Percentiles rank a stretch among this genome's conserved stretches.
phyloP scores from a whole-genome alignment of 2,888 invertebrate genomes.

The Barypeithes pellucidus region DNA sequence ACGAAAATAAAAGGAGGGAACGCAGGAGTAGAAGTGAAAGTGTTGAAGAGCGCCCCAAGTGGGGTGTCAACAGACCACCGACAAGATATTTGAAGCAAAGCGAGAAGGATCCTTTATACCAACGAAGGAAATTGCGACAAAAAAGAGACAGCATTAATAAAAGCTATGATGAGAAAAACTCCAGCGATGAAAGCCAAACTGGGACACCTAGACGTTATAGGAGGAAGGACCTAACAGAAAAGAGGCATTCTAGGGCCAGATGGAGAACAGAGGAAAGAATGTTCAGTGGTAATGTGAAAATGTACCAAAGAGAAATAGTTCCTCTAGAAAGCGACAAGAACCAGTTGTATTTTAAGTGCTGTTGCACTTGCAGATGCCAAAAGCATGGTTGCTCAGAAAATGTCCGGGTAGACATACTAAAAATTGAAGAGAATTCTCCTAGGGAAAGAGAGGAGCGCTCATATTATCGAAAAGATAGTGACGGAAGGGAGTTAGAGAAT shows the following conservation, averaged over 20 bases:
- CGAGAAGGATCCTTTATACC: conserved; percentile 90
- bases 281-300: conserved; percentile 68
- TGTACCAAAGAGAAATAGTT: conserved; percentile 71
- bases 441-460: conserved; percentile 44
- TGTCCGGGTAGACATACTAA: conserved; percentile 69
- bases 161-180: conserved; percentile 72
- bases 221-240: conserved; percentile 70
- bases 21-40: conserved; percentile 74
- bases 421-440: conserved; percentile 60
- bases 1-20: conserved; percentile 74
- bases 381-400: conserved; percentile 66
- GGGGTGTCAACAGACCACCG: conserved; percentile 85
- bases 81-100: conserved; percentile 91
- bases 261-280: conserved; percentile 71
- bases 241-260: conserved; percentile 65
- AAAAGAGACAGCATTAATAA: conserved; percentile 73
- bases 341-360: conserved; percentile 65
- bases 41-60: conserved; percentile 80
- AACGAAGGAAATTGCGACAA: conserved; percentile 79
- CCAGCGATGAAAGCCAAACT: conserved; percentile 77
- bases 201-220: conserved; percentile 73
- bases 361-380: conserved; percentile 66
- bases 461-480: conserved; percentile 33
- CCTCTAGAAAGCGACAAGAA: conserved; percentile 74
- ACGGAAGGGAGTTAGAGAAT: conserved; percentile 32